Evolutionary conservation across 2,888 invertebrate species (phyloP).

Genomic region (Phaonia tiefii): DNA sequence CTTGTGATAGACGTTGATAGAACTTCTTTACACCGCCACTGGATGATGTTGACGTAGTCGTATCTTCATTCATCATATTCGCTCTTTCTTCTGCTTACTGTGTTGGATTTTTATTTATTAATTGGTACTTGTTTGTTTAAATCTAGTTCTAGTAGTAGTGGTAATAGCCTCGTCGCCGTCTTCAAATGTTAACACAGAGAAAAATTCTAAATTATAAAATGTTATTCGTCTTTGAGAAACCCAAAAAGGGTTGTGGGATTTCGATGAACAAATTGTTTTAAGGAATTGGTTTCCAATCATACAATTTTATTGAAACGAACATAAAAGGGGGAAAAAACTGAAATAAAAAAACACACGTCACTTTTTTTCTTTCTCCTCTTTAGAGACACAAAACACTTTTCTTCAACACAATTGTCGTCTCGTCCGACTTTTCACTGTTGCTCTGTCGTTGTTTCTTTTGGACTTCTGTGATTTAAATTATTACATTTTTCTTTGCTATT

Average conservation of each 20-base stretch:
- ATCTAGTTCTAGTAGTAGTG: conserved; percentile 22
- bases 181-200: conserved; percentile 29
- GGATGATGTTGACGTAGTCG: conserved; percentile 72
- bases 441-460: conserved; percentile 21
- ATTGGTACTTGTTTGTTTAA: conserved; percentile 17
- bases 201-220: conserved; percentile 18
- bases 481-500: conserved; percentile 45
- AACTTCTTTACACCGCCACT: conserved; percentile 78
- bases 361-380: conserved; percentile 39
- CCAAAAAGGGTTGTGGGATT: conserved; percentile 31
- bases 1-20: conserved; percentile 80
- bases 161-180: conserved; percentile 1
- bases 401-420: conserved; percentile 9
- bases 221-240: no score
- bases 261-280: background rate
- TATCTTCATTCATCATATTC: conserved; percentile 80
- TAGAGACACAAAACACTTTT: background rate
- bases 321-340: conserved; percentile 44
- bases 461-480: conserved; percentile 57
- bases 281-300: conserved; percentile 29
- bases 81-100: conserved; percentile 31
- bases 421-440: conserved; percentile 13
- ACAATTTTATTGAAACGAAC: conserved; percentile 35
- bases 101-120: conserved; percentile 15
- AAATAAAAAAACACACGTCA: conserved; percentile 58